These are phyloP conservation scores for Saturnia japonica DNA, from an alignment of 2,888 invertebrate genomes.

Conservation along the genomic window DNA sequence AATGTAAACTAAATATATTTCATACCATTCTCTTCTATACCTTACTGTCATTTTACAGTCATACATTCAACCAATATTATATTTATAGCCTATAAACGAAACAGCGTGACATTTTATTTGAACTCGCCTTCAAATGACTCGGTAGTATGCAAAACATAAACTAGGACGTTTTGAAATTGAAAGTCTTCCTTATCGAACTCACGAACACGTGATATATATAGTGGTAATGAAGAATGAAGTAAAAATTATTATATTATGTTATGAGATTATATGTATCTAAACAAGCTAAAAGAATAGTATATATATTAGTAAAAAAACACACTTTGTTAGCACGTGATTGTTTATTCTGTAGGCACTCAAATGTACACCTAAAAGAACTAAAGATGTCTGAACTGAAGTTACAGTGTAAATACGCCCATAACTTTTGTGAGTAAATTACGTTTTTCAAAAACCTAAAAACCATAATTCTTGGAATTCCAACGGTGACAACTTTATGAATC, in stretches of 20 bases:
- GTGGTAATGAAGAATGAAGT: not conserved
- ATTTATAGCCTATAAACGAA: not conserved
- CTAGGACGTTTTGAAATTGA: not conserved
- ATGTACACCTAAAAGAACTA: not conserved
- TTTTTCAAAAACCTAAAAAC: not conserved
- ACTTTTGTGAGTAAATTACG: not conserved
- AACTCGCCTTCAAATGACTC: not conserved
- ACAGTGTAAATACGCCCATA: not conserved
- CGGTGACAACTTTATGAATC: slow-evolving; percentile 6
- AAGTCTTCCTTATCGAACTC: slow-evolving; percentile 3
- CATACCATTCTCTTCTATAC: too few species aligned
- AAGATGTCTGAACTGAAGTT: not conserved
- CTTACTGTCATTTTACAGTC: too few species aligned
- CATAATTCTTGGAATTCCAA: slow-evolving; percentile 7
- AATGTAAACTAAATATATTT: too few species aligned
- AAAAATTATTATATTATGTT: not conserved
- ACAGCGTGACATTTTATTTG: not conserved
- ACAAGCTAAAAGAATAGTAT: not conserved
- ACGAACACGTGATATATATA: not conserved
- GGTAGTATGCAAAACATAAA: not conserved
- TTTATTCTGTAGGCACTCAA: not conserved
- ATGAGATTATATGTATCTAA: too few species aligned
- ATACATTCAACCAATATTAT: too few species aligned
- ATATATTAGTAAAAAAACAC: not conserved
- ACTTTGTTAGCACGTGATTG: not conserved